Conservation (phyloP, 2,888 invertebrate species). For the Leptura quadrifasciata region DNA sequence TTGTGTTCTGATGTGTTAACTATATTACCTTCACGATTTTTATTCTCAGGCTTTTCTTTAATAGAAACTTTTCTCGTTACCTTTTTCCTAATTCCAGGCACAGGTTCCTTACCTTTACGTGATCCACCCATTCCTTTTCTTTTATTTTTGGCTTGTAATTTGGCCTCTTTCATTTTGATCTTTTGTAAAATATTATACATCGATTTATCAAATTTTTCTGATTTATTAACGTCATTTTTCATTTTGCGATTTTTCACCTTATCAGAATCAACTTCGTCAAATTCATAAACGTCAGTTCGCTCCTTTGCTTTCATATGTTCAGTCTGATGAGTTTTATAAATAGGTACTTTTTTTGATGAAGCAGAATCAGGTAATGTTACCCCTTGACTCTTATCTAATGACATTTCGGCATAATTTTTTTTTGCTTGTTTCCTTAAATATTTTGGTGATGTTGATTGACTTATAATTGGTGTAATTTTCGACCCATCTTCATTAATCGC, state of each 20-base stretch:
- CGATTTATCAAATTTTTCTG: conserved; percentile 37
- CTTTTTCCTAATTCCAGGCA: conserved; percentile 39
- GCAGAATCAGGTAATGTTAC: background rate
- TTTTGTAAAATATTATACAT: background rate
- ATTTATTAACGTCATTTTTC: conserved; percentile 31
- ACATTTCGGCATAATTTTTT: conserved; percentile 19
- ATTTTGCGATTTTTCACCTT: background rate
- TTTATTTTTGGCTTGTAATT: conserved; percentile 24
- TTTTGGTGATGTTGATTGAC: background rate
- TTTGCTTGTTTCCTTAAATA: background rate
- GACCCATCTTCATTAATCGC: background rate
- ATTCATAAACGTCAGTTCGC: conserved; percentile 45
- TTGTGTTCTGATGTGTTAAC: background rate
- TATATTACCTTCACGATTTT: too few relatives aligned
- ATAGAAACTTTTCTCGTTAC: conserved; percentile 40
- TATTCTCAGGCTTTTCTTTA: background rate
- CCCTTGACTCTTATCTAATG: background rate
- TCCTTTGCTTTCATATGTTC: conserved; percentile 19
- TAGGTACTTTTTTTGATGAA: conserved; percentile 42
- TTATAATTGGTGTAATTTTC: background rate
- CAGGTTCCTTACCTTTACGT: conserved; percentile 29
- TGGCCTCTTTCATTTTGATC: conserved; percentile 24
- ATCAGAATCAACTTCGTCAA: conserved; percentile 45
- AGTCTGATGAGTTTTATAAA: conserved; percentile 40
- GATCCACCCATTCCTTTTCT: background rate